Evolutionary conservation across 2,888 invertebrate genomes (phyloP), one percentile per base, ranked within the genome.

Genomic region (Protophormia terraenovae): DNA sequence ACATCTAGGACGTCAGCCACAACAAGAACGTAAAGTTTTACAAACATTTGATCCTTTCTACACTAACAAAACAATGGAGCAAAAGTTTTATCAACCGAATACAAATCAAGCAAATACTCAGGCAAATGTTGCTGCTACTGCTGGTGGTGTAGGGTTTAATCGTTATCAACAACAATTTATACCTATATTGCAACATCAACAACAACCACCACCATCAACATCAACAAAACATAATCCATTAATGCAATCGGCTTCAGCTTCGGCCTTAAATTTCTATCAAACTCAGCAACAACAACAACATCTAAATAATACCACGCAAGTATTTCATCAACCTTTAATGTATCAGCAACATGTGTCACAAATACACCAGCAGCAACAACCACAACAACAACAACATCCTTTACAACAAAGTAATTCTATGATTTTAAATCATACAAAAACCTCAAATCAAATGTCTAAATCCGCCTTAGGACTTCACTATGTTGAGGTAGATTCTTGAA

Each of bases 21-120:
- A 88, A 72, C 85, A 87, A 24, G 91, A 90, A 14, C 90, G 91
- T 32, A 92, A 92, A 84, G 88, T 90, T 64, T 86, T 92, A 72
- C 91, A 91, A 86, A 90, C 91, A 66, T 92, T 91, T 73, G 92
- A 92, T 88, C 91, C 92, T 16, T 92, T 91, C 38, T 92, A 91
- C 87, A 89, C 89, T 22, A 92, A 92, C 35, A 80, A 73, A 58
- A 27, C 38, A 3, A 32, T 55, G 45, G 79, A 80, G 24, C 32
- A 72, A 66, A 80, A 66, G 24, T 78, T 62, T 72, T 87, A 86
- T 64, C 88, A 86, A 53, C 78, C 87, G 45, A 84, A 86, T 55
- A 32, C 66, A 0, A 90, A 12, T 38, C 66, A 73, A 73, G 58
- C 24, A 27, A 67, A 60, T 50, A 6, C 67, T 0, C 55, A 29